Base-by-base conservation (phyloP, 2,888 invertebrate species). In the Elysia crispata region DNA sequence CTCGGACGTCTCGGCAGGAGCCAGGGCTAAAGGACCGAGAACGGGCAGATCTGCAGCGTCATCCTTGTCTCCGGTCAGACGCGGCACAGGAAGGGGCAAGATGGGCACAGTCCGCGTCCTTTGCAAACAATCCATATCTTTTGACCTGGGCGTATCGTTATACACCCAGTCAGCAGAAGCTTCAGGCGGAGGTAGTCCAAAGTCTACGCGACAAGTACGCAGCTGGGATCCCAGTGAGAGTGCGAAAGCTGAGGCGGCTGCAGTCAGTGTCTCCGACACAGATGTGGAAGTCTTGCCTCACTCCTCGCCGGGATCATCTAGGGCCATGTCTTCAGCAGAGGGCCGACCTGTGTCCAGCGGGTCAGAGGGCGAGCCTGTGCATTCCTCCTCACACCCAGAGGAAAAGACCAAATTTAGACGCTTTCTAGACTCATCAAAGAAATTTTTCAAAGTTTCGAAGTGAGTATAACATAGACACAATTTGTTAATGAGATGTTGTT, bases 381-480 rank as follows among this genome's bases (percentile, higher is more conserved):
- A 81, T 8, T 30, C 84, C 60, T 84, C 82, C 30, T 78, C 83
- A n/a, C 67, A 84, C 31, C 79, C 83, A 23, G 86, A 86, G 54
- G 86, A 89, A 81, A 87, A 87, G 81, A 87, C 86, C 81, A 81
- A 85, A 50, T 85, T 85, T 67, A 82, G 83, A 30, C 86, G 87
- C 83, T 88, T 90, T 79, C 85, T 90, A 73, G 90, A 90, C 70
- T 85, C 88, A 81, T 89, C 90, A 23, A 90, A 86, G 84, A 88
- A 87, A 82, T 89, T 91, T 83, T 91, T 91, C 85, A 90, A 90
- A 89, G 89, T 89, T 86, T 90, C 90, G 86, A 91, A 91, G 90
- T 91, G 85, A 90, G 91, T 89, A 41, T 13, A 23, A 31, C 11
- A n/a, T 6, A n/a, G n/a, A n/a, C n/a, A n/a, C n/a, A n/a, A n/a